A percentile compares a stretch with the other conserved stretches of the same genome.
These are phyloP conservation scores for Neodontobutis hainanensis DNA, from an alignment of 2,113 vertebrate genomes.

Conservation along the genomic window DNA sequence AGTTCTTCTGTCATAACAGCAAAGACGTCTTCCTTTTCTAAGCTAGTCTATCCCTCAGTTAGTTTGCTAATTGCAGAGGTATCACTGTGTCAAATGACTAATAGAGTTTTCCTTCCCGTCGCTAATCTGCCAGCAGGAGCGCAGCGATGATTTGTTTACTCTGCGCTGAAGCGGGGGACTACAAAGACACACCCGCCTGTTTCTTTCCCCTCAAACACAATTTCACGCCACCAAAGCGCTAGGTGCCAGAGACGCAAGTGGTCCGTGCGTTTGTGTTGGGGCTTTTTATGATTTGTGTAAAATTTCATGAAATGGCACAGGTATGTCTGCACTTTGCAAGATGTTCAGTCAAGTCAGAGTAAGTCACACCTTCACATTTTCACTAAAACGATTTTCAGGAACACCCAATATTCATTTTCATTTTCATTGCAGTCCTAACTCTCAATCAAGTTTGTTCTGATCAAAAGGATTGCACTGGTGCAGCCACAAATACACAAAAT, in stretches of 20 bases:
- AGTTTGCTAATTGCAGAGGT: constrained; percentile 68
- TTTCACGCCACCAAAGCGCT: constrained; percentile 43
- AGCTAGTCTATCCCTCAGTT: constrained; percentile 40
- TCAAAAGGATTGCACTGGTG: not conserved
- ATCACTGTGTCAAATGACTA: constrained; percentile 72
- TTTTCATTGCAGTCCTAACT: not conserved
- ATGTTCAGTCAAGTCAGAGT: constrained; percentile 10
- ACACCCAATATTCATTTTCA: not conserved
- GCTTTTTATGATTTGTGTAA: constrained; percentile 32
- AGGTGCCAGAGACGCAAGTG: constrained; percentile 34
- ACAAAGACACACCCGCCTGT: constrained; percentile 60
- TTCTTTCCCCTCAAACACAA: constrained; percentile 56
- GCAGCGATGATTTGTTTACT: constrained; percentile 68
- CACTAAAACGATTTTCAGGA: not conserved
- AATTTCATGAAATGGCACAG: constrained; percentile 34
- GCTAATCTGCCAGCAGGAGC: constrained; percentile 67
- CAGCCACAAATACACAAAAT: constrained; percentile 2
- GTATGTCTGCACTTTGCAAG: not conserved
- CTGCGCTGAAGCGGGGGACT: constrained; percentile 37
- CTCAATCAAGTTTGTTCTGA: not conserved
- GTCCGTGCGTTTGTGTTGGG: not conserved
- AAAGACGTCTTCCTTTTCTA: constrained; percentile 18
- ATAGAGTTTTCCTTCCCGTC: constrained; percentile 64
- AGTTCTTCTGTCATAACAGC: constrained; percentile 5
- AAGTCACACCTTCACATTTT: constrained; percentile 1